These are phyloP conservation scores for Drosophila planitibia DNA, from an alignment of 2,888 invertebrate genomes.

Conservation along the genomic window DNA sequence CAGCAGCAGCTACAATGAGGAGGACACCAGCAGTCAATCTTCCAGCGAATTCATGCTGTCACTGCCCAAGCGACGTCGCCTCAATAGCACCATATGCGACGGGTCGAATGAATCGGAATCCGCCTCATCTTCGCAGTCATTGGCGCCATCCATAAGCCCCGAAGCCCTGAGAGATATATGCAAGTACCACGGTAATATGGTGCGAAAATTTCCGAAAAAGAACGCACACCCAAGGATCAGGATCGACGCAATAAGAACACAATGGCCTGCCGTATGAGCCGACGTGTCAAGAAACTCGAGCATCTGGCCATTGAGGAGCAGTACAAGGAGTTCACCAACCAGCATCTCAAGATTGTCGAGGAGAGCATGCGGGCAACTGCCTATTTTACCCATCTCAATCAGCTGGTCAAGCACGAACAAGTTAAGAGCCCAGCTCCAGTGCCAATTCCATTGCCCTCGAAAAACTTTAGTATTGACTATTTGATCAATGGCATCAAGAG, in stretches of 20 bases:
- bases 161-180: conserved; percentile 74
- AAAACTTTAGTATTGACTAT: conserved; percentile 72
- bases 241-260: conserved; percentile 83
- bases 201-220: conserved; percentile 82
- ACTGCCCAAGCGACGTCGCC: conserved; percentile 49
- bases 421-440: conserved; percentile 9
- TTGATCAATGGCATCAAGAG: conserved; percentile 54
- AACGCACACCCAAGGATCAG: conserved; percentile 82
- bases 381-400: conserved; percentile 75
- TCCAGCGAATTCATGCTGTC: conserved; percentile 53
- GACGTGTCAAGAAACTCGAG: conserved; percentile 82
- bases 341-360: conserved; percentile 71
- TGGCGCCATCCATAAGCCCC: conserved; percentile 55
- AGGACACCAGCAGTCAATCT: conserved; percentile 43
- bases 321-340: conserved; percentile 69
- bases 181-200: conserved; percentile 83
- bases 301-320: conserved; percentile 79
- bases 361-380: conserved; percentile 68
- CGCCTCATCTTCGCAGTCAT: conserved; percentile 44
- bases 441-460: conserved; percentile 12
- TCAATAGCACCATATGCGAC: conserved; percentile 39
- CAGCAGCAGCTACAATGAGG: conserved; percentile 27
- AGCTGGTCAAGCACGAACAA: conserved; percentile 45
- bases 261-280: conserved; percentile 82
- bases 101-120: conserved; percentile 43